Evolutionary conservation across 2,888 invertebrate genomes (phyloP).

Genomic region (Acrobasis repandana): DNA sequence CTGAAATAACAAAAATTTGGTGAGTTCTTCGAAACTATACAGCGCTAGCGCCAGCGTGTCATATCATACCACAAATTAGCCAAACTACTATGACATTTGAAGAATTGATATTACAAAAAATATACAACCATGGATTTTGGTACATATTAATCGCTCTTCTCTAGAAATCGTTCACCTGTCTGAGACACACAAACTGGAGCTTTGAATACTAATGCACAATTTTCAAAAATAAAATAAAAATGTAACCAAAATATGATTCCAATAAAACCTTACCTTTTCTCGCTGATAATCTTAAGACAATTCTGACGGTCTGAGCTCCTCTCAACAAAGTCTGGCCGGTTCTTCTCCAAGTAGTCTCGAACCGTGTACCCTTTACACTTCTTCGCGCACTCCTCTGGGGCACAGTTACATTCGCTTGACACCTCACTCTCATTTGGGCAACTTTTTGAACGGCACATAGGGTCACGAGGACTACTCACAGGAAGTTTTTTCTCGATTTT

Average conservation of each 20-base stretch:
- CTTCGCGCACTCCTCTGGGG: conserved; percentile 51
- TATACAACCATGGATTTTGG: no score
- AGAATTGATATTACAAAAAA: no score
- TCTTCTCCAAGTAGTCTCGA: conserved; percentile 87
- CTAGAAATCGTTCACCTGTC: no score
- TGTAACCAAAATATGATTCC: no score
- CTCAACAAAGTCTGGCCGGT: conserved; percentile 87
- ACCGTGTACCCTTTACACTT: conserved; percentile 68
- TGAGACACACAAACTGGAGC: no score
- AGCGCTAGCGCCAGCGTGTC: no score
- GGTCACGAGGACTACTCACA: conserved; percentile 40
- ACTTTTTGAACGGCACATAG: conserved; percentile 51
- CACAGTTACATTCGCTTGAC: conserved; percentile 44
- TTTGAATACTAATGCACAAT: no score
- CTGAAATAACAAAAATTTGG: conserved; percentile 36
- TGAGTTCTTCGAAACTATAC: conserved; percentile 41
- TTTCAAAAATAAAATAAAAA: neutral
- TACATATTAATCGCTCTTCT: no score
- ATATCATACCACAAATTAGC: no score
- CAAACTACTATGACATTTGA: no score
- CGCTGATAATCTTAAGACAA: conserved; percentile 63
- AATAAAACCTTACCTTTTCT: conserved; percentile 59
- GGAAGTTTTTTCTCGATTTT: conserved; percentile 51
- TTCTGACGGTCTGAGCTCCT: conserved; percentile 61
- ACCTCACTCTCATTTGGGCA: conserved; percentile 62